phyloP scores from a whole-genome alignment of 2,888 invertebrate species.

The Eustalomyia histrio region DNA sequence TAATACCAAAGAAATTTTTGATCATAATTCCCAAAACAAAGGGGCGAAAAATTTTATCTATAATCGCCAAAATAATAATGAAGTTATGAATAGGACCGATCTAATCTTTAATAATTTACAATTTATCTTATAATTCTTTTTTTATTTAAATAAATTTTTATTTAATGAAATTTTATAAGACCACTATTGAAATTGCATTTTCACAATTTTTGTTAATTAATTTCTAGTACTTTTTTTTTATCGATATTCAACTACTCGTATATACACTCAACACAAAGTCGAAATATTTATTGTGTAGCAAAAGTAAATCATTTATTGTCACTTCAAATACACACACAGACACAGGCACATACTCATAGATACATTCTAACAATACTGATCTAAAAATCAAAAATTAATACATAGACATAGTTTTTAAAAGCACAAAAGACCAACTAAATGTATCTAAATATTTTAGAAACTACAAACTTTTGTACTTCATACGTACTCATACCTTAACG shows the following conservation, averaged over 20 bases:
- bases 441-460: not conserved
- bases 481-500: not conserved
- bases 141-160: not conserved
- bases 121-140: too few species aligned
- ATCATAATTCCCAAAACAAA: too few species aligned
- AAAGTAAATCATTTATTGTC: conserved; percentile 59
- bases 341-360: not conserved
- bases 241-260: conserved; percentile 19
- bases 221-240: conserved; percentile 6
- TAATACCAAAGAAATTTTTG: too few species aligned
- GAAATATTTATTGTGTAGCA: conserved; percentile 13
- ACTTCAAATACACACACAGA: not conserved
- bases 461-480: not conserved
- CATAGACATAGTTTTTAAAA: conserved; percentile 5
- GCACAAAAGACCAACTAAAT: conserved; percentile 23
- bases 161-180: not conserved
- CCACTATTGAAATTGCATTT: conserved; percentile 53
- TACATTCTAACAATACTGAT: not conserved
- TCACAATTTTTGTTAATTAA: conserved; percentile 48
- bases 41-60: too few species aligned
- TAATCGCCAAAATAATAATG: too few species aligned
- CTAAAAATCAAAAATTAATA: conserved; percentile 49
- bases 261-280: conserved; percentile 22
- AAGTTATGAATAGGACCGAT: too few species aligned
- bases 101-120: too few species aligned